A percentile compares a stretch with the other conserved stretches of the same genome.
phyloP scores from a whole-genome alignment of 53 echinoderm and acorn worm genomes.

The Pentamera pediparva region DNA sequence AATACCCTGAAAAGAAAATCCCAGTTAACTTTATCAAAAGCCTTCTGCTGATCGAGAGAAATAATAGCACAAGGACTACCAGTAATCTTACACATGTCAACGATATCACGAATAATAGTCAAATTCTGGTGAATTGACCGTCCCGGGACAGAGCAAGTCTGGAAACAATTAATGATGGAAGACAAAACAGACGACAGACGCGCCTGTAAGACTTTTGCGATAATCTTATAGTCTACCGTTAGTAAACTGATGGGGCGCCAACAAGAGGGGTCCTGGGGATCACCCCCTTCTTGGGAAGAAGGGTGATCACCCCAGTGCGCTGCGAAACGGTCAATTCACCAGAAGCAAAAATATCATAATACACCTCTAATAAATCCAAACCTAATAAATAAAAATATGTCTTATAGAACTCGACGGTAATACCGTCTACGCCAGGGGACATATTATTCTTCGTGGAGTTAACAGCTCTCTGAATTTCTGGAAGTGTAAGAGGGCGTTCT shows the following conservation, averaged over 20 bases:
- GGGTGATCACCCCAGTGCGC: no score
- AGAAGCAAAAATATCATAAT: neutral
- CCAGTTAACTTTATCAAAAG: no score
- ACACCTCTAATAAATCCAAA: neutral
- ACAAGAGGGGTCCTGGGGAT: slow-evolving; percentile 28
- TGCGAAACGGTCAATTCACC: neutral
- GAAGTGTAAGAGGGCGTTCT: neutral
- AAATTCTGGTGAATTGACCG: slow-evolving; percentile 49
- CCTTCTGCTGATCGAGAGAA: no score
- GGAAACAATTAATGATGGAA: slow-evolving; percentile 20
- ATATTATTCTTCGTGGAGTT: neutral
- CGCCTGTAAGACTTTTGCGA: slow-evolving; percentile 36
- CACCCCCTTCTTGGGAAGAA: slow-evolving; percentile 50
- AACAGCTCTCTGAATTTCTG: neutral
- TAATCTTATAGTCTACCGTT: slow-evolving; percentile 54
- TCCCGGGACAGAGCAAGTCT: slow-evolving; percentile 45
- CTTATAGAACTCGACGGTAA: neutral
- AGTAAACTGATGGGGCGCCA: slow-evolving; percentile 51
- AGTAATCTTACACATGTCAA: slow-evolving; percentile 7
- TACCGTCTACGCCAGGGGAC: neutral
- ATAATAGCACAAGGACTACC: no score
- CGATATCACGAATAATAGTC: slow-evolving; percentile 42
- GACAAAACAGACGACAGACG: slow-evolving; percentile 16
- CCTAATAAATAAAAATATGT: neutral
- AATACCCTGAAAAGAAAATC: no score